Percentiles rank a stretch among this genome's conserved stretches.
These are phyloP conservation scores for Lanius ludovicianus DNA, from an alignment of 2,113 vertebrate genomes.

Conservation along the genomic window DNA sequence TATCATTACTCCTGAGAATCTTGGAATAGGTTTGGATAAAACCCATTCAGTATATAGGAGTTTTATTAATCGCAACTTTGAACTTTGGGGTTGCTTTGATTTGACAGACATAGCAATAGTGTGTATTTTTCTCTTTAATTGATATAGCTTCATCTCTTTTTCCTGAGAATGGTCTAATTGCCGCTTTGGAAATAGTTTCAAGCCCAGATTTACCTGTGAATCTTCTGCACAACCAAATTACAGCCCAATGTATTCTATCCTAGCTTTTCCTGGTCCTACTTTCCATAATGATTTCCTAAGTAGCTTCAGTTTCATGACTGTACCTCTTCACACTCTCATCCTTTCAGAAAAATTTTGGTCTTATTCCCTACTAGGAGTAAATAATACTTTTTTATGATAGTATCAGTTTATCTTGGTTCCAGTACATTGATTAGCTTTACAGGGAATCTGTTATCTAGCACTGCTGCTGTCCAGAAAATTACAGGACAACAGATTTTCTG, in stretches of 20 bases:
- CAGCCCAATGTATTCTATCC: not conserved
- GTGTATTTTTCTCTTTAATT: not conserved
- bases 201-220: not conserved
- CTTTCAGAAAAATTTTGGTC: not conserved
- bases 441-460: not conserved
- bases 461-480: not conserved
- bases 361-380: not conserved
- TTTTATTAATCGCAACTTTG: not conserved
- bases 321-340: not conserved
- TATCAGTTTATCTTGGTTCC: not conserved
- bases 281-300: not conserved
- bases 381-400: not conserved
- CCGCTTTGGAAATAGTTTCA: not conserved
- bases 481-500: not conserved
- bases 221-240: not conserved
- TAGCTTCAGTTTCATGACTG: not conserved
- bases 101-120: not conserved
- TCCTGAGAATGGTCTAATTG: not conserved
- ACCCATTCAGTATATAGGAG: not conserved
- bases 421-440: not conserved
- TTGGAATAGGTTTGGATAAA: not conserved
- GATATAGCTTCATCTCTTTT: not conserved
- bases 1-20: not conserved
- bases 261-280: not conserved
- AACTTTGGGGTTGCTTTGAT: constrained; percentile 5